Conservation (phyloP, 2,113 vertebrate species). For the Gallinago jamesoni region DNA sequence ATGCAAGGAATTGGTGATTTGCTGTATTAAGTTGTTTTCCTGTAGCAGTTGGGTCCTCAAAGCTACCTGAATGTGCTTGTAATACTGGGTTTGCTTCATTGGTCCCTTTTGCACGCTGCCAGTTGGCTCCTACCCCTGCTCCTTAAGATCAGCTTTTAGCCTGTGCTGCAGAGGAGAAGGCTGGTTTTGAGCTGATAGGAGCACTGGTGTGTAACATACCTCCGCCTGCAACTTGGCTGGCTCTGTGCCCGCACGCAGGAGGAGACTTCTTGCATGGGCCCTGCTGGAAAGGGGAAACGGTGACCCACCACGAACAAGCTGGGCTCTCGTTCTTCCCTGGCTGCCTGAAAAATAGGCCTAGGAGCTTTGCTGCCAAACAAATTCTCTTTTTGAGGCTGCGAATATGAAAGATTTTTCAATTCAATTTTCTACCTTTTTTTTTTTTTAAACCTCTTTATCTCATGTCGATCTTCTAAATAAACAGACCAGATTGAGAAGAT, state of each 20-base stretch:
- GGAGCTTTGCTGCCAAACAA: background rate
- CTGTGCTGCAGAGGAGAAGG: background rate
- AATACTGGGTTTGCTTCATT: background rate
- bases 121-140: background rate
- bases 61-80: background rate
- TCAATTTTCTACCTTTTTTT: background rate
- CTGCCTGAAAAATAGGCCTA: background rate
- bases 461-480: background rate
- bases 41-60: background rate
- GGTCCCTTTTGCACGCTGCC: background rate
- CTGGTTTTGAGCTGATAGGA: background rate
- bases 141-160: background rate
- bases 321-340: background rate
- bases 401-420: background rate
- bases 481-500: background rate
- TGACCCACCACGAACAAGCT: background rate
- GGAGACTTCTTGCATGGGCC: background rate
- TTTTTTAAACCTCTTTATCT: background rate
- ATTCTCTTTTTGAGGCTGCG: background rate
- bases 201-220: background rate
- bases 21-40: background rate
- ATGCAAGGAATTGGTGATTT: background rate
- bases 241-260: accelerated
- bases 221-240: background rate
- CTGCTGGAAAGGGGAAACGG: background rate